Conservation (phyloP, 2,113 vertebrate species). For the Mellivora capensis region DNA sequence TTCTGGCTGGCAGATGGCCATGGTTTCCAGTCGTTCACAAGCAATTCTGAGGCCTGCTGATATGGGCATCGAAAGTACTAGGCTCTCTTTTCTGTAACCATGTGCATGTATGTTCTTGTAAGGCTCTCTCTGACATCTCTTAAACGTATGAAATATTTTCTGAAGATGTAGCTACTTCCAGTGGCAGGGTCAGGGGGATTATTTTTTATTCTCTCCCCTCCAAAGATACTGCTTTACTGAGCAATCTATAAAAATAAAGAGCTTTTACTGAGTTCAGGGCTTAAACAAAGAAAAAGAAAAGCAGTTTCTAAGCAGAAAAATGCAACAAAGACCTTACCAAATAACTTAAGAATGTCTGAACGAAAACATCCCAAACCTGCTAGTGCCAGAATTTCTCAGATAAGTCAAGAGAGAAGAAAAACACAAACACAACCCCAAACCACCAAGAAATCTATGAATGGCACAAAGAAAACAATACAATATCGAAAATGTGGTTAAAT, state of each 20-base stretch:
- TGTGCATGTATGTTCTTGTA: not conserved
- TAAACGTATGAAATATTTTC: slow-evolving; percentile 43
- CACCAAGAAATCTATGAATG: not conserved
- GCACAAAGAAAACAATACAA: not conserved
- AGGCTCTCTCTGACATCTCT: not conserved
- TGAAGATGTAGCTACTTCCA: slow-evolving; percentile 6
- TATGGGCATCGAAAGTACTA: not conserved
- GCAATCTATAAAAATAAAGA: slow-evolving; percentile 45
- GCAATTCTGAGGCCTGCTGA: slow-evolving; percentile 43
- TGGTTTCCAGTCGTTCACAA: slow-evolving; percentile 7
- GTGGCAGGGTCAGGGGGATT: not conserved
- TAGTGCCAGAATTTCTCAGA: slow-evolving; percentile 64
- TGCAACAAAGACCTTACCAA: slow-evolving; percentile 72
- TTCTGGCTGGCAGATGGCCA: slow-evolving; percentile 48
- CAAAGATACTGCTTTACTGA: not conserved
- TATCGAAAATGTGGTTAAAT: not conserved
- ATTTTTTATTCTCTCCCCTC: not conserved
- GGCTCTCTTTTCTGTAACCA: slow-evolving; percentile 40
- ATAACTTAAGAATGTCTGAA: slow-evolving; percentile 78
- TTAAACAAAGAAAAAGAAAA: slow-evolving; percentile 51
- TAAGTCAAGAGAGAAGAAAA: slow-evolving; percentile 62
- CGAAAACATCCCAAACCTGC: slow-evolving; percentile 66
- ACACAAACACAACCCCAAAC: not conserved
- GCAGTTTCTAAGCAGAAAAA: slow-evolving; percentile 64
- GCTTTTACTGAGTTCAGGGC: slow-evolving; percentile 38